A percentile compares a stretch with the other conserved stretches of the same genome.
Evolutionary conservation across 2,113 vertebrate genomes (phyloP).

Genomic region (Semnornis frantzii): DNA sequence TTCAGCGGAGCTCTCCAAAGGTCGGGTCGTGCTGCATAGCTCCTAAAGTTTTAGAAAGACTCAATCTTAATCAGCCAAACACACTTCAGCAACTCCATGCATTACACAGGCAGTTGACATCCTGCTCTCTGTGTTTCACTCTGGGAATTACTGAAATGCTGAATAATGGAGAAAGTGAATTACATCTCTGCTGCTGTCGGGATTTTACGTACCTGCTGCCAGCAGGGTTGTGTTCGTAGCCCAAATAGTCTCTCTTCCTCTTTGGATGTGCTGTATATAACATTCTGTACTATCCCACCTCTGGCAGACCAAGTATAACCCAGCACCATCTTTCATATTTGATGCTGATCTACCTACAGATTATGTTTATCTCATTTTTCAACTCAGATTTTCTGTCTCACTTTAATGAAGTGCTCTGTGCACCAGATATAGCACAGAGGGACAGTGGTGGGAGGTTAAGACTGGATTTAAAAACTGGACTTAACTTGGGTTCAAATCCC

Average conservation of each 20-base stretch:
- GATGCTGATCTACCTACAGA: background rate
- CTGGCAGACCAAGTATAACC: background rate
- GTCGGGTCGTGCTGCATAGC: background rate
- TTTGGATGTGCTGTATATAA: background rate
- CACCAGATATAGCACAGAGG: background rate
- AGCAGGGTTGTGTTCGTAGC: background rate
- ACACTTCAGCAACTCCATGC: background rate
- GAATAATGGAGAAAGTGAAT: constrained; percentile 7
- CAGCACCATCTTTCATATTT: background rate
- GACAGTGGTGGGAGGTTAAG: background rate
- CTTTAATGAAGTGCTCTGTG: background rate
- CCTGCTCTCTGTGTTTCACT: background rate
- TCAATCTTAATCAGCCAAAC: background rate
- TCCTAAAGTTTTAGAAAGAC: constrained; percentile 18
- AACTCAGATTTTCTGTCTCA: background rate
- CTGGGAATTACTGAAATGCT: constrained; percentile 19
- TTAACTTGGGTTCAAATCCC: background rate
- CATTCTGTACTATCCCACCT: background rate
- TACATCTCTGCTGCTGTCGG: background rate
- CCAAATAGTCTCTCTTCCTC: background rate
- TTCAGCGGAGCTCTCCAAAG: background rate
- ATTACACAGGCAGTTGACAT: background rate
- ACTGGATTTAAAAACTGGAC: background rate
- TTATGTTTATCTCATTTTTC: background rate
- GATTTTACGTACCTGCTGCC: background rate